Percentiles rank a stretch among this genome's conserved stretches.
Conservation (phyloP, 1,140 invertebrate species). For the Trichonephila clavipes region DNA sequence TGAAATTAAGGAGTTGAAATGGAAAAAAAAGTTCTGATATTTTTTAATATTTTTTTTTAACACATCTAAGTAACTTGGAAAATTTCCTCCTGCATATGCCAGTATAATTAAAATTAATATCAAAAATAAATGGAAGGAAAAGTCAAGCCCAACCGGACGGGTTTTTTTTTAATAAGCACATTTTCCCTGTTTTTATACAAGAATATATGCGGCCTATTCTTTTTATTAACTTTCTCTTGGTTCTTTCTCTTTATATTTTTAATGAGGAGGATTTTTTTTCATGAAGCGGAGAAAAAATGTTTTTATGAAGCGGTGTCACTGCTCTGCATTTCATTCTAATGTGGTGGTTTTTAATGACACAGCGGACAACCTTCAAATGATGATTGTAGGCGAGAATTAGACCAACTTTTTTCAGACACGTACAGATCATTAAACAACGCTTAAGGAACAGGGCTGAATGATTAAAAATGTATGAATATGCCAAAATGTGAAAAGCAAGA, state of each 20-base stretch:
- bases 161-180: conserved; percentile 32
- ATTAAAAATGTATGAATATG: not conserved
- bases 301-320: not conserved
- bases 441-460: not conserved
- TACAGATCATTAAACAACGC: conserved; percentile 9
- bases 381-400: not conserved
- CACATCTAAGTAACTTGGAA: conserved; percentile 8
- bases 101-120: conserved; percentile 63
- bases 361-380: not conserved
- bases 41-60: not conserved
- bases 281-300: not conserved
- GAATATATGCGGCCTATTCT: conserved; percentile 21
- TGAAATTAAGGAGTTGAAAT: conserved; percentile 36
- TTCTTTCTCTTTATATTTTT: not conserved
- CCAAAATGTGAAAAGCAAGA: not conserved
- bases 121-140: conserved; percentile 48
- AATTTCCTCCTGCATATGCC: conserved; percentile 20
- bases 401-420: not conserved
- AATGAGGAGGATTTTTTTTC: conserved; percentile 12
- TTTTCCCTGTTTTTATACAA: conserved; percentile 7
- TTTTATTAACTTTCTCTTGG: conserved; percentile 38
- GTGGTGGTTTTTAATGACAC: conserved; percentile 23
- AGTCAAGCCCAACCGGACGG: conserved; percentile 29
- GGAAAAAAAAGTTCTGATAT: not conserved
- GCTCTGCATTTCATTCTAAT: not conserved